These are phyloP conservation scores for Mormyrus iriodes DNA, from an alignment of 2,113 vertebrate genomes.

Conservation along the genomic window DNA sequence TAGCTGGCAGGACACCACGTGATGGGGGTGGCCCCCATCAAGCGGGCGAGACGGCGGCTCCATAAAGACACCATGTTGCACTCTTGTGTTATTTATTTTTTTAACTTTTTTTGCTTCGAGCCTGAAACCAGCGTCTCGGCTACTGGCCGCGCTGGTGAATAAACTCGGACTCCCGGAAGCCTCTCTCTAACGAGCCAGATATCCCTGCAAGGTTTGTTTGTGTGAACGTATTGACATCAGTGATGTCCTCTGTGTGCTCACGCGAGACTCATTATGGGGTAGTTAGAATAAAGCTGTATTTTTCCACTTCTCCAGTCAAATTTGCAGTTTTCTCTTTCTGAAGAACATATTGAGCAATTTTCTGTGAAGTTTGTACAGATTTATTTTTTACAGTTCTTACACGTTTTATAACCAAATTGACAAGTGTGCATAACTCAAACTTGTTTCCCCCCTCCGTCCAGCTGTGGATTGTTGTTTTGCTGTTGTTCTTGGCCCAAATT, in stretches of 20 bases:
- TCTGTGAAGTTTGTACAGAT: constrained; percentile 90
- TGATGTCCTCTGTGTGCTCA: constrained; percentile 85
- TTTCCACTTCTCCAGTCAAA: constrained; percentile 86
- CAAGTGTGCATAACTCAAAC: not conserved
- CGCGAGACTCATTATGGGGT: constrained; percentile 57
- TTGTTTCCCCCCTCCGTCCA: not conserved
- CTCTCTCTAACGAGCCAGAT: constrained; percentile 71
- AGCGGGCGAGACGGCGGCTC: not conserved
- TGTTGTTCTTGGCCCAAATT: not conserved
- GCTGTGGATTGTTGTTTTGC: not conserved
- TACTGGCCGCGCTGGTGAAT: constrained; percentile 36
- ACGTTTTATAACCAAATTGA: constrained; percentile 58
- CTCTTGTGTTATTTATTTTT: constrained; percentile 22
- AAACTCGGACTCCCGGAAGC: constrained; percentile 3
- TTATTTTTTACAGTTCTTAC: constrained; percentile 87
- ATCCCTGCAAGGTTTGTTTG: constrained; percentile 72
- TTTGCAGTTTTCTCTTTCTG: constrained; percentile 64
- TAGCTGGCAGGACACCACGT: not conserved
- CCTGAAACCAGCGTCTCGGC: constrained; percentile 37
- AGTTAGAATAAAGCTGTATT: constrained; percentile 85
- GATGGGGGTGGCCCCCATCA: not conserved
- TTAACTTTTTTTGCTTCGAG: constrained; percentile 8
- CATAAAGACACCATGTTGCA: constrained; percentile 18
- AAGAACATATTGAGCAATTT: constrained; percentile 73
- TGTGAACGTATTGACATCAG: constrained; percentile 94